Evolutionary conservation across 2,888 invertebrate genomes (phyloP).

Genomic region (Zele albiditarsus): DNA sequence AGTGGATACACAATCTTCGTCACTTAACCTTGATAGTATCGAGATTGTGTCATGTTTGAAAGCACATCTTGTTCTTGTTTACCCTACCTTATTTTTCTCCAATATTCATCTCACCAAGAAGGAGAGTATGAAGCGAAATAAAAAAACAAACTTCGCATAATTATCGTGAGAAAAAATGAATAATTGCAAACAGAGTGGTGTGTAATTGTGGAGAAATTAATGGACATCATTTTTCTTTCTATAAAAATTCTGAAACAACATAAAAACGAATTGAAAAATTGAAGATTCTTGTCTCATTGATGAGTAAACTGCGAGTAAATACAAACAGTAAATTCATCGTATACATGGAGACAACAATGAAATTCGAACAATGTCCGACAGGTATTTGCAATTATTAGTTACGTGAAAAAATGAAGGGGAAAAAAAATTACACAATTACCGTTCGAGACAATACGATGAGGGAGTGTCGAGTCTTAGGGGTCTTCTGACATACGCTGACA

Average conservation of each 20-base stretch:
- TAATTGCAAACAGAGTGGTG: neutral
- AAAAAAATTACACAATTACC: neutral
- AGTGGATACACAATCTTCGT: neutral
- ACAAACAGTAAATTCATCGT: neutral
- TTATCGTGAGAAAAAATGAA: neutral
- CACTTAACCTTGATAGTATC: neutral
- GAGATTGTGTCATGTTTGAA: neutral
- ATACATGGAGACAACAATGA: neutral
- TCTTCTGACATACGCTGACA: slow-evolving; percentile 13
- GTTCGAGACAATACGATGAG: slow-evolving; percentile 10
- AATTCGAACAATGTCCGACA: neutral
- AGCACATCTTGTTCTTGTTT: neutral
- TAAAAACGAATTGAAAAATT: neutral
- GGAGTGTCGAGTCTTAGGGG: slow-evolving; percentile 10
- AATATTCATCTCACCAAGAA: neutral
- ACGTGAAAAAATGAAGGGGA: neutral
- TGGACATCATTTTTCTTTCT: neutral
- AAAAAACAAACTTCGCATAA: neutral
- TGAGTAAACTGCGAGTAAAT: neutral
- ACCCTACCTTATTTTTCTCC: neutral
- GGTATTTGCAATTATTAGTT: neutral
- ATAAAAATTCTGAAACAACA: neutral
- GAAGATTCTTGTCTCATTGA: neutral
- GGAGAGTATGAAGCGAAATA: neutral
- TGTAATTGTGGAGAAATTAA: neutral